Conservation (phyloP, 2,797 vertebrate genomes). For the Microctenopoma stevenorrisi region DNA sequence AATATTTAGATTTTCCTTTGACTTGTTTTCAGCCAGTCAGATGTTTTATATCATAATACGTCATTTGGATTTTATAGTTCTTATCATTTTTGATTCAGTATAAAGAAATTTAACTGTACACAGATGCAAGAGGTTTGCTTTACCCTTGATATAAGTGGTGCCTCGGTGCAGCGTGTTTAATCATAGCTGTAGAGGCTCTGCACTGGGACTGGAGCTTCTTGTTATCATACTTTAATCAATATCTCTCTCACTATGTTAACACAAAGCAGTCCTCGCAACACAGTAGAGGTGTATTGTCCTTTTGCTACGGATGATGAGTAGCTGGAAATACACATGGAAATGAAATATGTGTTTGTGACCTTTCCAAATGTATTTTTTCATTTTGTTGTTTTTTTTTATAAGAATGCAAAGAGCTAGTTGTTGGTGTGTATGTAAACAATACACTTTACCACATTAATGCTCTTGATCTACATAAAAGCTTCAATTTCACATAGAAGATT, state of each 20-base stretch:
- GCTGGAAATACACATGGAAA: conserved; percentile 34
- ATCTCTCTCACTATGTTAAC: conserved; percentile 78
- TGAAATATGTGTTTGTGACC: conserved; percentile 31
- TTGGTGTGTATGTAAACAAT: conserved; percentile 13
- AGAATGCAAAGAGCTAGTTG: conserved; percentile 12
- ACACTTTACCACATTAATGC: conserved; percentile 23
- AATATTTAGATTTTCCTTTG: neutral
- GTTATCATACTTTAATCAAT: conserved; percentile 87
- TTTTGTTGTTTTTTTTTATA: conserved; percentile 12
- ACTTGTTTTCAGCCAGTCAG: neutral
- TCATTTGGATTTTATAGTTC: conserved; percentile 31
- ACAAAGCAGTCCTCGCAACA: conserved; percentile 72
- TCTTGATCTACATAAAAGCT: conserved; percentile 27
- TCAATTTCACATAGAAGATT: conserved; percentile 30
- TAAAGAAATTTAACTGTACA: conserved; percentile 52
- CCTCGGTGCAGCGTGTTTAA: conserved; percentile 74
- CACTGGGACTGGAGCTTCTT: conserved; percentile 77
- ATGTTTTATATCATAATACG: conserved; percentile 20
- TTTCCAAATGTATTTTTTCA: conserved; percentile 21
- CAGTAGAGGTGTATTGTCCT: conserved; percentile 42
- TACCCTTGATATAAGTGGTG: conserved; percentile 57
- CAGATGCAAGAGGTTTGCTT: conserved; percentile 43
- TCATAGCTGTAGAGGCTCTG: conserved; percentile 75
- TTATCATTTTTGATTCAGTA: conserved; percentile 34
- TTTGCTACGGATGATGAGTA: conserved; percentile 46